Percentiles rank a stretch among this genome's conserved stretches.
These are phyloP conservation scores for Tribolium madens DNA, from an alignment of 1,140 invertebrate genomes.

Conservation along the genomic window DNA sequence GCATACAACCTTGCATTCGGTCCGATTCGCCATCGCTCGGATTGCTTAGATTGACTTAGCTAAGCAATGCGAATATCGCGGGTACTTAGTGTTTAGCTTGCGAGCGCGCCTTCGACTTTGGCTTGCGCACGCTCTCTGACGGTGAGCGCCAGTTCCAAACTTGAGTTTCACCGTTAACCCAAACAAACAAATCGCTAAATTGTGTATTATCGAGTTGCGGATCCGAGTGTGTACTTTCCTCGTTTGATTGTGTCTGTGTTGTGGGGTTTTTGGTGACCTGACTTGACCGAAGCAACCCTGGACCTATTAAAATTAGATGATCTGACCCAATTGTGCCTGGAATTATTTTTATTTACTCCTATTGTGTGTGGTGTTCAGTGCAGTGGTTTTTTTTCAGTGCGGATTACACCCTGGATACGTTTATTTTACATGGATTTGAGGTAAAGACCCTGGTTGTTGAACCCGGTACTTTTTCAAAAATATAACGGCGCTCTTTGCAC, in stretches of 20 bases:
- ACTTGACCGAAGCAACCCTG: not conserved
- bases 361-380: slow-evolving; percentile 31
- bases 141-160: slow-evolving; percentile 47
- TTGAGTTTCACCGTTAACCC: slow-evolving; percentile 41
- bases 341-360: slow-evolving; percentile 41
- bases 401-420: slow-evolving; percentile 37
- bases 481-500: not conserved
- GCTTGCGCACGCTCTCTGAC: slow-evolving; percentile 31
- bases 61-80: slow-evolving; percentile 50
- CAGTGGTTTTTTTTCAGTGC: slow-evolving; percentile 39
- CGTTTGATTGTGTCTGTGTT: no score
- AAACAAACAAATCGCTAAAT: slow-evolving; percentile 38
- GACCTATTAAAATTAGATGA: slow-evolving; percentile 7
- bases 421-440: slow-evolving; percentile 22
- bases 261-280: slow-evolving; percentile 8
- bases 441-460: slow-evolving; percentile 21
- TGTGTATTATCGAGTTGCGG: slow-evolving; percentile 28
- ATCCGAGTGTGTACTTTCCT: slow-evolving; percentile 16
- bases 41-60: slow-evolving; percentile 52
- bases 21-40: slow-evolving; percentile 43
- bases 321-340: slow-evolving; percentile 34
- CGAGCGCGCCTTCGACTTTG: slow-evolving; percentile 36
- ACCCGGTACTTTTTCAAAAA: not conserved
- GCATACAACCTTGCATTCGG: slow-evolving; percentile 53
- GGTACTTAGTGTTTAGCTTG: slow-evolving; percentile 42